phyloP scores from a whole-genome alignment of 2,888 invertebrate species.

The Pasiphila rectangulata region DNA sequence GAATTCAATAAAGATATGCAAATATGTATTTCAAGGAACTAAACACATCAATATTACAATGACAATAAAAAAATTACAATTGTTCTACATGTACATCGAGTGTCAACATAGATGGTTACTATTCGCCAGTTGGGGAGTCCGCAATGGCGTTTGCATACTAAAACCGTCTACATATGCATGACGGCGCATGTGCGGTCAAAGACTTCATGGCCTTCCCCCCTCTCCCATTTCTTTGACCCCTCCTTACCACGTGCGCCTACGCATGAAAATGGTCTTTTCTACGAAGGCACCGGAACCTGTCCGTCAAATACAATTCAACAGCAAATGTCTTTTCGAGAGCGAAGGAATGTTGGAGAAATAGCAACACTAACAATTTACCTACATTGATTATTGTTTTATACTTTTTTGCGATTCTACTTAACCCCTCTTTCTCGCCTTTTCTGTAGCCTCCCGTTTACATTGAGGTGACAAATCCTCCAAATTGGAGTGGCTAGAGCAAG shows the following conservation, averaged over 20 bases:
- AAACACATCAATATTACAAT: conserved; percentile 60
- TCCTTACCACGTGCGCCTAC: conserved; percentile 52
- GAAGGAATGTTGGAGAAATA: not conserved
- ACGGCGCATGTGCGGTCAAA: conserved; percentile 69
- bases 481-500: too few species aligned
- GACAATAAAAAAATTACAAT: conserved; percentile 64
- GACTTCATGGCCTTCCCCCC: conserved; percentile 51
- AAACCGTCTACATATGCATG: conserved; percentile 67
- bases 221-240: conserved; percentile 34
- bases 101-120: conserved; percentile 70
- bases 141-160: conserved; percentile 70
- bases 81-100: conserved; percentile 59
- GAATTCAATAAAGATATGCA: conserved; percentile 40
- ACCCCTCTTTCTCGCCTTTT: too few species aligned
- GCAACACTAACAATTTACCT: not conserved
- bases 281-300: conserved; percentile 67
- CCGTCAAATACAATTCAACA: conserved; percentile 9
- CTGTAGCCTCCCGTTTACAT: too few species aligned
- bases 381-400: too few species aligned
- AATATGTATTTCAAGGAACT: conserved; percentile 49
- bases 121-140: conserved; percentile 67
- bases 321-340: conserved; percentile 1
- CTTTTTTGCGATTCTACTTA: too few species aligned
- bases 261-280: conserved; percentile 73
- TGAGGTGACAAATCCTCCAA: too few species aligned